Evolutionary conservation across 1,140 invertebrate species (phyloP).

Genomic region (Zophobas morio): DNA sequence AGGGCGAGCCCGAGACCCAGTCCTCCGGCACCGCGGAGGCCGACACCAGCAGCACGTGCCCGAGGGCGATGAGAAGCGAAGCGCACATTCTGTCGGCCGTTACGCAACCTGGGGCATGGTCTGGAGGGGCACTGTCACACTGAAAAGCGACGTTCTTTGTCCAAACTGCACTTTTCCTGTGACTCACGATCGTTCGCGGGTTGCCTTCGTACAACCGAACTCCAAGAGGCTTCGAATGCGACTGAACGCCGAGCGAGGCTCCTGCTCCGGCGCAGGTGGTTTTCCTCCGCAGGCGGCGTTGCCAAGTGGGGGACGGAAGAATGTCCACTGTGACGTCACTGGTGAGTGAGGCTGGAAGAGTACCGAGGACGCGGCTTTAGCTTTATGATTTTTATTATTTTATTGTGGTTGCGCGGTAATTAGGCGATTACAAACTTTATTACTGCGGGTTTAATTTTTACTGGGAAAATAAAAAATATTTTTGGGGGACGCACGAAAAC

Average conservation of each 20-base stretch:
- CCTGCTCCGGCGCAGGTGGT: slow-evolving; percentile 30
- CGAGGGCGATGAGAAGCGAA: slow-evolving; percentile 6
- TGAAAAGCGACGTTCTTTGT: slow-evolving; percentile 59
- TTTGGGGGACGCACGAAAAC: no score
- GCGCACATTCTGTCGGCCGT: no score
- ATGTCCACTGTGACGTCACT: background rate
- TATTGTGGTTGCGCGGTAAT: no score
- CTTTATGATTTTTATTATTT: no score
- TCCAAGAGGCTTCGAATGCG: background rate
- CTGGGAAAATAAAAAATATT: no score
- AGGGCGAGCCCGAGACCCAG: slow-evolving; percentile 56
- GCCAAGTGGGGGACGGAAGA: slow-evolving; percentile 11
- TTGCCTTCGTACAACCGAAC: slow-evolving; percentile 34
- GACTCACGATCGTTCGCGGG: slow-evolving; percentile 53
- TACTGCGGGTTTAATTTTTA: no score
- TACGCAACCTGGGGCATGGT: background rate
- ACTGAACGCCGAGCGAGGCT: slow-evolving; percentile 18
- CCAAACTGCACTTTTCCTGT: slow-evolving; percentile 60
- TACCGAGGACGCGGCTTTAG: no score
- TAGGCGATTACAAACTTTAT: no score
- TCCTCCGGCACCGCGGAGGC: slow-evolving; percentile 55
- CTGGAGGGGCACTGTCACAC: slow-evolving; percentile 49
- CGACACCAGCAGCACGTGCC: slow-evolving; percentile 23
- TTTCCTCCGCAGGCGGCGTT: slow-evolving; percentile 17
- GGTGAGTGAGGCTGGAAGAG: no score